Evolutionary conservation across 2,113 vertebrate species (phyloP), one percentile per base, ranked within the genome.

Genomic region (Sapayoa aenigma): DNA sequence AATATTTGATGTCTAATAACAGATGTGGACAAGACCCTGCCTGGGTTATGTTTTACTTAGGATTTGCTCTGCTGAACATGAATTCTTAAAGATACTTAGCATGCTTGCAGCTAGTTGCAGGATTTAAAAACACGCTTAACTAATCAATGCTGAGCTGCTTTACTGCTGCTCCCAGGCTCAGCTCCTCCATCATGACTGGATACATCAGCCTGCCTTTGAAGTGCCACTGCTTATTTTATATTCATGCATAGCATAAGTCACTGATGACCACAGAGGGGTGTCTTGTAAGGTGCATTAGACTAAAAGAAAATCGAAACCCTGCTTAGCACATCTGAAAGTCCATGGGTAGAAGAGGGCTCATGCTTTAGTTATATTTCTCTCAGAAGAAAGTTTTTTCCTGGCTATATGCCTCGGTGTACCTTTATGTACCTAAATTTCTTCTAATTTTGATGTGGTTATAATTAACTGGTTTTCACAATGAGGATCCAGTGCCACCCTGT

Each of bases 401-500:
- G 71, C 75, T 49, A 15, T 35, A 2, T 37, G 33, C 14, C 28
- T 49, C 75, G 75, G 9, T 15, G 20, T n/a, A n/a, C n/a, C n/a
- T n/a, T n/a, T n/a, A n/a, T n/a, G n/a, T n/a, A n/a, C n/a, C n/a
- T n/a, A n/a, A n/a, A n/a, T n/a, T n/a, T n/a, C n/a, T n/a, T n/a
- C 89, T 35, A 72, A n/a, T 73, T 91, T 74, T 65, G 11, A 3
- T 84, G 24, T 53, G 53, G 2, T 35, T 46, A 6, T 22, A 77
- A 73, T 55, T 66, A 37, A 52, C 15, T 52, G 4, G 4, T 81
- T 75, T 93, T 90, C 80, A 50, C 59, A 28, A 19, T 2, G 19
- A 84, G 55, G n/a, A 63, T 73, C n/a, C 69, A 96, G 93, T 86
- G 96, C 96, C 97, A 97, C 80, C 96, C 81, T 47, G 94, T 90